A percentile compares a stretch with the other conserved stretches of the same genome.
Evolutionary conservation across 2,797 vertebrate genomes (phyloP).

Genomic region (Sitta carolinensis): DNA sequence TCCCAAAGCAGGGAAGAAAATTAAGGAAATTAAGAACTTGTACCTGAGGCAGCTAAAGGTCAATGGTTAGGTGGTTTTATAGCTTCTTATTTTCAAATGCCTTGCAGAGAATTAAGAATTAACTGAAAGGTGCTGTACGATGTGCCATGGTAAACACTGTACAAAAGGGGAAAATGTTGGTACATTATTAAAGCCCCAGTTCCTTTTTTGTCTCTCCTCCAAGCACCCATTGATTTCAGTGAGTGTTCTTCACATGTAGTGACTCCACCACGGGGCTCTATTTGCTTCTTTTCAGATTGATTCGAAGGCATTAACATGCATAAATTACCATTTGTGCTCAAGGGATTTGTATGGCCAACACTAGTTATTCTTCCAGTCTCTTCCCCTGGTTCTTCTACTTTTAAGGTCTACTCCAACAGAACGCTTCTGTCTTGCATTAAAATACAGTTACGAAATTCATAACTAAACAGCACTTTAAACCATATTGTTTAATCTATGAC

Average conservation of each 20-base stretch:
- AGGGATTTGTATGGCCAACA: not conserved
- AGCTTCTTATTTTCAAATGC: not conserved
- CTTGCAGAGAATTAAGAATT: not conserved
- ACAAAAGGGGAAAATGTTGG: not conserved
- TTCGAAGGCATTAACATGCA: not conserved
- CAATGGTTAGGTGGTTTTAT: not conserved
- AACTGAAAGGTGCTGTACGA: not conserved
- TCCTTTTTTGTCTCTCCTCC: not conserved
- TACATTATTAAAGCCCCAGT: not conserved
- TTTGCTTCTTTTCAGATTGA: slow-evolving; percentile 23
- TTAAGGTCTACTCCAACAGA: not conserved
- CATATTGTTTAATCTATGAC: slow-evolving; percentile 59
- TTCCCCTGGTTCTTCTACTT: slow-evolving; percentile 6
- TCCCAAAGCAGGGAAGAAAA: not conserved
- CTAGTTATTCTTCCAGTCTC: not conserved
- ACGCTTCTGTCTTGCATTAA: slow-evolving; percentile 34
- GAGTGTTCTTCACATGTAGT: not conserved
- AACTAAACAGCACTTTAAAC: slow-evolving; percentile 50
- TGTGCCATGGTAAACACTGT: not conserved
- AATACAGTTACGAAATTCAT: slow-evolving; percentile 20
- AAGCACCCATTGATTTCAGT: not conserved
- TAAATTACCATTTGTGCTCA: slow-evolving; percentile 2
- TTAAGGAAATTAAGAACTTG: not conserved
- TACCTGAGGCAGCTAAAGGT: not conserved
- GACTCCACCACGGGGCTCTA: not conserved